Percentiles rank a stretch among this genome's conserved stretches.
Conservation (phyloP, 2,797 vertebrate species). For the Anguilla obscura region DNA sequence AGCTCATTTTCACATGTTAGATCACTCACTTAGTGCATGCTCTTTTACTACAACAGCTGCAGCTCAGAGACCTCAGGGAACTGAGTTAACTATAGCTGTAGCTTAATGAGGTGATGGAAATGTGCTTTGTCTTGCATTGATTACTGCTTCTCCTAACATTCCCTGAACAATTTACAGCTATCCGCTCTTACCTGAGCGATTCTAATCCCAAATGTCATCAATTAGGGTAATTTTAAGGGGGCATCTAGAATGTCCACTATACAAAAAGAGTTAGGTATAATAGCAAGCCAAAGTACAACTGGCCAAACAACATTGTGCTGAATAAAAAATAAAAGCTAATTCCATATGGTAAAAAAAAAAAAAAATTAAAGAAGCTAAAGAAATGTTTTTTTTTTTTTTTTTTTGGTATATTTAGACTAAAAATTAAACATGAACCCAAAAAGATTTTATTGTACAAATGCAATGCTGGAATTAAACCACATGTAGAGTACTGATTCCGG, state of each 20-base stretch:
- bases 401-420: not conserved
- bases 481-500: not conserved
- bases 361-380: no score
- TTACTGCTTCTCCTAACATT: not conserved
- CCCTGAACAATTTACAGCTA: not conserved
- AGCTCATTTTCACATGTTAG: conserved; percentile 39
- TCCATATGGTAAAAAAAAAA: not conserved
- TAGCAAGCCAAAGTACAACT: not conserved
- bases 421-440: not conserved
- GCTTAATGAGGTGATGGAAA: conserved; percentile 11
- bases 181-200: not conserved
- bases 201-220: not conserved
- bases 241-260: not conserved
- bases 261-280: not conserved
- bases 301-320: no score
- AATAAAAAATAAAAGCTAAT: not conserved
- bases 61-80: not conserved
- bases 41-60: not conserved
- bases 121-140: not conserved
- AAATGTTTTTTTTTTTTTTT: not conserved
- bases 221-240: not conserved
- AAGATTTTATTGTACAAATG: not conserved
- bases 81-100: conserved; percentile 5
- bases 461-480: no score
- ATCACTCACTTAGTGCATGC: conserved; percentile 39